Evolutionary conservation across 2,113 vertebrate species (phyloP), one percentile per base, ranked within the genome.

Genomic region (Rostratula benghalensis): DNA sequence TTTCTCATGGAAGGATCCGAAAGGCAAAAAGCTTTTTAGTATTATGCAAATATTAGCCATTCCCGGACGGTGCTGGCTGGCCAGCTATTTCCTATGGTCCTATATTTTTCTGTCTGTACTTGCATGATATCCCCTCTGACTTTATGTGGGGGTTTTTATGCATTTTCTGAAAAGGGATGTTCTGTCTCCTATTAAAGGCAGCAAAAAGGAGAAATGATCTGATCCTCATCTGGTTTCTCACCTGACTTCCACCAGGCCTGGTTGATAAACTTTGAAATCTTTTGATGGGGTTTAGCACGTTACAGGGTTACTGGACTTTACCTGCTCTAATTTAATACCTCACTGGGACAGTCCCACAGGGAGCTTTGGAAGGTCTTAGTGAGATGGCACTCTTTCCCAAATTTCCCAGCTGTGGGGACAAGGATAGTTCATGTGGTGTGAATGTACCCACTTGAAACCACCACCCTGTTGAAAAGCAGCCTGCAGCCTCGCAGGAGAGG

Each of bases 1-100:
- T 97, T 96, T 96, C 95, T 96, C 94, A 93, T 95, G 95, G 86
- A 96, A 96, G 86, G 83, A 79, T 65, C 48, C 0, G 48, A 94
- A 84, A 78, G 78, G 93, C 95, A 78, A 87, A 90, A 89, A 87
- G 86, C 60, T 93, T 92, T 96, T 92, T 12, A 87, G 81, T 69
- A 89, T 93, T 89, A 79, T 6, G 0, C 89, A 92, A 89, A 95
- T 87, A 89, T 87, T 50, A 61, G 76, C 73, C 83, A 81, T 92
- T 94, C 89, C 86, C 87, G 95, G 85, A 91, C 0, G 7, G 41
- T 48, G 73, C 15, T 94, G 86, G 68, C 71, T 84, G 68, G 13
- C 27, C 6, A 8, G 39, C 41, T 90, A 22, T 21, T 92, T 94
- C 92, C 73, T 96, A 71, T 60, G 51, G 39, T 39, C 73, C 80